Evolutionary conservation across 2,113 vertebrate species (phyloP), one percentile per base, ranked within the genome.

Genomic region (Tachysurus fulvidraco): DNA sequence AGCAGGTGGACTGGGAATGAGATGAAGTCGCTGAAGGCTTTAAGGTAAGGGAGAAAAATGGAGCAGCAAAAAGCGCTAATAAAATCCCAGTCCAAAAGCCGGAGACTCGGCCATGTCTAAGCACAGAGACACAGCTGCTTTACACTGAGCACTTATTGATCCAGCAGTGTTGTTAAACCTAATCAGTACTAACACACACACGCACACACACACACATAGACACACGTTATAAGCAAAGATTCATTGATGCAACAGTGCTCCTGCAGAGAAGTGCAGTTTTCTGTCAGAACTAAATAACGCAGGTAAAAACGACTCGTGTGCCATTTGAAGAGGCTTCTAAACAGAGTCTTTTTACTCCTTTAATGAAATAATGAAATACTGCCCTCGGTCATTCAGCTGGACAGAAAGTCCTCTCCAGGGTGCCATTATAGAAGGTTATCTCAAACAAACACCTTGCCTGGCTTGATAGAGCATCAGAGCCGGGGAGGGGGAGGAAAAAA

Each of bases 361-460:
- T 21, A 11, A 41, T 78, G 81, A 93, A 91, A 91, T 86, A 89
- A 88, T 84, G 84, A 85, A 92, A 85, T 52, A 83, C 80, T n/a
- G 85, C 69, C 52, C 23, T 57, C n/a, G 91, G 50, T 10, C 85
- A 67, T 89, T 74, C 25, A 76, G 67, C 41, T 83, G 73, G 79
- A 5, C 89, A 7, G 57, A 62, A 82, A 88, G 28, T 83, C 54
- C 88, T 91, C 85, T 90, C 84, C 80, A 89, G 65, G 76, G 85
- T 91, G 77, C 92, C 90, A 92, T 92, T 89, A 92, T 82, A 83
- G 84, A 92, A 88, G 83, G 88, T 93, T 93, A 95, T 95, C 94
- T 95, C 91, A 91, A 84, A 92, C 88, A 89, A 93, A 94, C 93
- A 96, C 95, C 94, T 96, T 96, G 92, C 90, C 92, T 93, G 84